Base-by-base conservation (phyloP, 2,113 vertebrate species). In the Eptatretus burgeri region DNA sequence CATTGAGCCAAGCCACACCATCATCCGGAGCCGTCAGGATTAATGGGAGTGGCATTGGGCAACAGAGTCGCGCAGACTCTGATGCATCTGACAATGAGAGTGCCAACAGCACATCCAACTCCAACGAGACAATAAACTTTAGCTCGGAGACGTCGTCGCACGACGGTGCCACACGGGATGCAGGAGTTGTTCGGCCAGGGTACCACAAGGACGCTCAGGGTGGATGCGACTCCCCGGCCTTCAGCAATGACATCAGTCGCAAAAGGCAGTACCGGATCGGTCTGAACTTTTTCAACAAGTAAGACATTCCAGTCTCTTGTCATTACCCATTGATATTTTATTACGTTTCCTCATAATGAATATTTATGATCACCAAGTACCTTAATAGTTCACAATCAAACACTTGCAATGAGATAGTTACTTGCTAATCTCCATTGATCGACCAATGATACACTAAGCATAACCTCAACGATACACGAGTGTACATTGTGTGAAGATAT, bases 281-380 rank as follows among this genome's bases (percentile, higher is more conserved):
- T 20, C 79, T 96, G 64, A 96, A 96, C 69, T 84, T 96, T 69
- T 96, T 96, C 68, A 96, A 96, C 78, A 96, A 94, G 89, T 96
- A 80, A 67, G 87, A 60, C 12, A 41, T 41, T 41, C 27, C 27
- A 41, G 27, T 41, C 27, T 7, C 27, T 41, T 41, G 27, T 41
- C 27, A 41, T 41, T 41, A 5, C 27, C 27, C 27, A 41, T 41
- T 41, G 27, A 7, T 41, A 41, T 41, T 41, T 41, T 41, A 41
- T 41, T 41, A 41, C 27, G 3, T 41, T 41, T 41, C 3, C 27
- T 41, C 27, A 7, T 41, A 7, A 41, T 3, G 27, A 41, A 41
- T 41, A 41, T 41, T 41, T 41, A 41, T 41, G 27, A 41, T 41
- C 3, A 7, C 3, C 27, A 41, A 41, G 27, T 5, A 41, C 27